Conservation (phyloP, 2,113 vertebrate species). For the Pyxicephalus adspersus region DNA sequence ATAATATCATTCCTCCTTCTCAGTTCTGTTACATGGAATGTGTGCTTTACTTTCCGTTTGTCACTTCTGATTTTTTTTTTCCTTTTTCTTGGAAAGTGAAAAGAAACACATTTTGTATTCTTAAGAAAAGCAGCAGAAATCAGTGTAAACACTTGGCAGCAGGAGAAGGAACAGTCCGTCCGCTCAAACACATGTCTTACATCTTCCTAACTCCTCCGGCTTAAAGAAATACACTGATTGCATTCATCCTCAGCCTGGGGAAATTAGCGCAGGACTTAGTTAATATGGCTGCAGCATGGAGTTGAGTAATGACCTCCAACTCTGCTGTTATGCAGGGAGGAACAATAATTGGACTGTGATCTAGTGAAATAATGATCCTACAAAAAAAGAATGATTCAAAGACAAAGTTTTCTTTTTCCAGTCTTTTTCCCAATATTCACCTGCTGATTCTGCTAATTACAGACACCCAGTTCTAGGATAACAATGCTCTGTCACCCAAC, state of each 20-base stretch:
- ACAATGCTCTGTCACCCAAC: too few relatives aligned
- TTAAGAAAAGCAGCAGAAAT: constrained; percentile 51
- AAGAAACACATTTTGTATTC: constrained; percentile 57
- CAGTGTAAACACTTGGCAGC: constrained; percentile 54
- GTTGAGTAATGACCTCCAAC: constrained; percentile 1
- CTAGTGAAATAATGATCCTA: neutral
- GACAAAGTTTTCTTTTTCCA: neutral
- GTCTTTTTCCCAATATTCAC: too few relatives aligned
- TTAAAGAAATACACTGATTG: constrained; percentile 52
- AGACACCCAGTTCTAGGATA: too few relatives aligned
- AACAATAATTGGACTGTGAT: neutral
- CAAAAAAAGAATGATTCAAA: neutral
- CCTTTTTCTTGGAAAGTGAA: constrained; percentile 52
- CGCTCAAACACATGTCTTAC: constrained; percentile 55
- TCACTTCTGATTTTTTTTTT: neutral
- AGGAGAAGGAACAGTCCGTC: constrained; percentile 53
- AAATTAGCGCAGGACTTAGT: constrained; percentile 16
- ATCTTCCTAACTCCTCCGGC: constrained; percentile 49
- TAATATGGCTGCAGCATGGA: constrained; percentile 23
- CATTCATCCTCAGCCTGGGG: constrained; percentile 10
- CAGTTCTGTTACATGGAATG: neutral
- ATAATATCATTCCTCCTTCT: neutral
- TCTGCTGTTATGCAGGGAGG: neutral
- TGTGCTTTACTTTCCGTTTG: constrained; percentile 13
- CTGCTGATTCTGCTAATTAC: too few relatives aligned